phyloP scores from a whole-genome alignment of 2,113 vertebrate species.

The Caretta caretta region DNA sequence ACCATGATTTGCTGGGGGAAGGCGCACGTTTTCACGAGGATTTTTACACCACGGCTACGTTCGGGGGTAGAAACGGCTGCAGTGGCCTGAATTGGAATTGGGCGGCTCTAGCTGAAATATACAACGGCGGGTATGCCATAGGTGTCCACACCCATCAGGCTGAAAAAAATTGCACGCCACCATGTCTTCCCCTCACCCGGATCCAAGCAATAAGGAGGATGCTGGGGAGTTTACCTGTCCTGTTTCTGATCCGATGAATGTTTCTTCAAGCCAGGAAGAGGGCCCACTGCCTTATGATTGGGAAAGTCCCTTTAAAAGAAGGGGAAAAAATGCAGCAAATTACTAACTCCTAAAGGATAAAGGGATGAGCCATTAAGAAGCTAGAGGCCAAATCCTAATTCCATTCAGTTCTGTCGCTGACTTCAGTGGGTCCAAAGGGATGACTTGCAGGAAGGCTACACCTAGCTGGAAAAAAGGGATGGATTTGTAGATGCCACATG shows the following conservation, averaged over 20 bases:
- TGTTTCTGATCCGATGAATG: conserved; percentile 68
- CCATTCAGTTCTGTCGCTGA: neutral
- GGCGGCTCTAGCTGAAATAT: neutral
- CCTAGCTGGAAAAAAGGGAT: neutral
- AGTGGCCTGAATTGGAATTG: neutral
- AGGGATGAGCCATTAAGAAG: neutral
- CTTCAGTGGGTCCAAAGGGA: neutral
- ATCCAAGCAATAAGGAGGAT: neutral
- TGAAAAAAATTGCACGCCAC: neutral
- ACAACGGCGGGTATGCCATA: neutral
- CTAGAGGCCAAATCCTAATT: neutral
- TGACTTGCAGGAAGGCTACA: neutral
- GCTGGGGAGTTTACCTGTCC: conserved; percentile 72
- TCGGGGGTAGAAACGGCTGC: neutral
- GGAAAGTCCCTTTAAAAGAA: neutral
- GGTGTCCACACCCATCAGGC: neutral
- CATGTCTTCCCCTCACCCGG: neutral
- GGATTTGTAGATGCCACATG: neutral
- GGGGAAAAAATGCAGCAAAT: neutral
- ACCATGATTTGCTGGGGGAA: neutral
- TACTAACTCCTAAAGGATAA: neutral
- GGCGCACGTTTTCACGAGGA: neutral
- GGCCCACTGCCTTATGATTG: neutral
- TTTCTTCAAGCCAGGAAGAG: conserved; percentile 60
- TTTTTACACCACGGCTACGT: neutral